These are phyloP conservation scores for Caenorhabditis remanei DNA, from an alignment of 1,140 invertebrate species.

Conservation along the genomic window DNA sequence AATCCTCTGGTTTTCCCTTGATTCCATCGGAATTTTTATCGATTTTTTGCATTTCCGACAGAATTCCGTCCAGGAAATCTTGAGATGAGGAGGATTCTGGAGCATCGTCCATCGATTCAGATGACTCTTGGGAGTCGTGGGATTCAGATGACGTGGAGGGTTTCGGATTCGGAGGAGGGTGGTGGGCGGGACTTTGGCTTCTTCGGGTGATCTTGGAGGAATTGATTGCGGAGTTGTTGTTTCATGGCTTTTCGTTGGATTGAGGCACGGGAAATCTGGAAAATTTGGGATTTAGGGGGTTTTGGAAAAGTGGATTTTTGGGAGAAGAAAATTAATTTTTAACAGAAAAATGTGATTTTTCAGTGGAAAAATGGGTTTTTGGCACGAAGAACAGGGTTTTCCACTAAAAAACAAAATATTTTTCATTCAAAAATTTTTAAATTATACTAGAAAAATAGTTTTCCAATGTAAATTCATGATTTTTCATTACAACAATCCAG, in stretches of 20 bases:
- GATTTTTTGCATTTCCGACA: neutral
- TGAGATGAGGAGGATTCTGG: neutral
- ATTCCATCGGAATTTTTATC: neutral
- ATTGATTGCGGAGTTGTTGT: neutral
- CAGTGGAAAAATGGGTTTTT: no score
- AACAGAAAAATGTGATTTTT: no score
- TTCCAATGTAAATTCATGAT: no score
- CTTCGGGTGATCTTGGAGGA: neutral
- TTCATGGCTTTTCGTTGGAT: conserved; percentile 22
- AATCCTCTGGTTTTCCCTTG: neutral
- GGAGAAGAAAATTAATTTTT: no score
- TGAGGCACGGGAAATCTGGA: neutral
- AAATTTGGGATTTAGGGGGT: neutral
- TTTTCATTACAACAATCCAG: no score
- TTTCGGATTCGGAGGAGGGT: neutral
- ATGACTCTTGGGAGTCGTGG: neutral
- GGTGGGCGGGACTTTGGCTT: neutral
- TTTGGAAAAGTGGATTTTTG: neutral
- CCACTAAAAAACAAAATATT: no score
- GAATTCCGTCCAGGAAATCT: neutral
- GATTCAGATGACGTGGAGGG: neutral
- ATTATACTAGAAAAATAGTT: no score
- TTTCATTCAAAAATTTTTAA: no score
- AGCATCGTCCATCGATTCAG: neutral
- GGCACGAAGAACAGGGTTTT: no score